Evolutionary conservation across 2,797 vertebrate genomes (phyloP).

Genomic region (Xyrichtys novacula): DNA sequence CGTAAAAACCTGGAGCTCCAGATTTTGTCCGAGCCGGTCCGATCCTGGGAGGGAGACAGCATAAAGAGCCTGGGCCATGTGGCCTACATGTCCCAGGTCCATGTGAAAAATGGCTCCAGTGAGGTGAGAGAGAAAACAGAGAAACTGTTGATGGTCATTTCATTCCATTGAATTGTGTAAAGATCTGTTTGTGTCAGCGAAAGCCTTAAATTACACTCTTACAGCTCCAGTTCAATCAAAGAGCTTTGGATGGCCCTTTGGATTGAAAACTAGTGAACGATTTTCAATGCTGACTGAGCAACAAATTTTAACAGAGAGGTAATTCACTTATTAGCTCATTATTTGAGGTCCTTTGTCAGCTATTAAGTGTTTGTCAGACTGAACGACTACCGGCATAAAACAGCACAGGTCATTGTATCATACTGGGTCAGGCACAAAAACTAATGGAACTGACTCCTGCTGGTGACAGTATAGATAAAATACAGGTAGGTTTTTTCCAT

Average conservation of each 20-base stretch:
- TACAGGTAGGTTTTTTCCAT: too few species aligned
- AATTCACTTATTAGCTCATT: too few species aligned
- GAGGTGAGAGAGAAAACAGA: slow-evolving; percentile 87
- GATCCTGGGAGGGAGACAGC: slow-evolving; percentile 96
- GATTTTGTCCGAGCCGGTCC: slow-evolving; percentile 95
- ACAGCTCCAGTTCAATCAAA: background rate
- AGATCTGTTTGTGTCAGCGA: background rate
- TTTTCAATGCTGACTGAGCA: background rate
- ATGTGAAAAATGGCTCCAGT: slow-evolving; percentile 88
- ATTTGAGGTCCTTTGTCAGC: too few species aligned
- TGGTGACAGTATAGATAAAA: too few species aligned
- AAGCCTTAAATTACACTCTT: slow-evolving; percentile 2
- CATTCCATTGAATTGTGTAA: background rate
- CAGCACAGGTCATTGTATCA: too few species aligned
- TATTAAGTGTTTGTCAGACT: too few species aligned
- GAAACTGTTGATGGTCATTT: background rate
- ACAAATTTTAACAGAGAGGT: too few species aligned
- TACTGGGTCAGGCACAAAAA: too few species aligned
- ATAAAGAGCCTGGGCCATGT: slow-evolving; percentile 94
- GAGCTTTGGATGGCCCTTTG: background rate
- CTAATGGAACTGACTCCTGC: too few species aligned
- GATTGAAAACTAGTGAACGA: background rate
- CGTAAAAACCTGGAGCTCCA: slow-evolving; percentile 96
- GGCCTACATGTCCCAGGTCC: slow-evolving; percentile 94
- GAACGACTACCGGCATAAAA: too few species aligned